Percentiles rank a stretch among this genome's conserved stretches.
phyloP scores from a whole-genome alignment of 2,113 vertebrate genomes.

The Daubentonia madagascariensis region DNA sequence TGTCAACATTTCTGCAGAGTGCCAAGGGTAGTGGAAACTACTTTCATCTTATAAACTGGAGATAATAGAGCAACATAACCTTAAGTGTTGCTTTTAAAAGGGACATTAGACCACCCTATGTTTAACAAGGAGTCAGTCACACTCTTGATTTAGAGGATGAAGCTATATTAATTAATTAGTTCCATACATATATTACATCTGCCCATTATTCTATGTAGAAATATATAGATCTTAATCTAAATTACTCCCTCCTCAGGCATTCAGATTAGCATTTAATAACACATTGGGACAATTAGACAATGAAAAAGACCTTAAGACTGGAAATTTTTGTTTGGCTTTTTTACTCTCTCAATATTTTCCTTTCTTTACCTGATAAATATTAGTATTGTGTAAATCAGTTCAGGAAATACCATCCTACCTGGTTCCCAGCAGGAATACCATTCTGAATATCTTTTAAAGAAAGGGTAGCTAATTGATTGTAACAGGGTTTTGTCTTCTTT shows the following conservation, averaged over 20 bases:
- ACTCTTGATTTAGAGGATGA: neutral
- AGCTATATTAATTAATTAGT: neutral
- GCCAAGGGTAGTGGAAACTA: neutral
- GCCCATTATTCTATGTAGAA: neutral
- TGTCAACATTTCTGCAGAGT: neutral
- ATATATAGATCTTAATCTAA: neutral
- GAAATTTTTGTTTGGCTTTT: neutral
- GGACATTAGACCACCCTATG: neutral
- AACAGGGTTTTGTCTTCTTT: constrained; percentile 22
- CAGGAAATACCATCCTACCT: neutral
- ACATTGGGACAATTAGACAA: neutral
- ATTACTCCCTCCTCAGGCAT: neutral
- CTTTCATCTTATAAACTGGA: neutral
- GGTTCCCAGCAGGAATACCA: neutral
- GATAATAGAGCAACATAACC: neutral
- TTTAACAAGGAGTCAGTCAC: neutral
- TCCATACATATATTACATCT: neutral
- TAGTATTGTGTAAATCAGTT: neutral
- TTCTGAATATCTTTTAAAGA: neutral
- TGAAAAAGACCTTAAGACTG: neutral
- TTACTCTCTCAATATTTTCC: neutral
- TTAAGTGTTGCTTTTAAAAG: neutral
- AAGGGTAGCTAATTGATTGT: constrained; percentile 30
- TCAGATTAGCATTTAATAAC: constrained; percentile 2
- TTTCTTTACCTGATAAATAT: constrained; percentile 22